These are phyloP conservation scores for Lipophrys pholis DNA, from an alignment of 2,113 vertebrate species.

Conservation along the genomic window DNA sequence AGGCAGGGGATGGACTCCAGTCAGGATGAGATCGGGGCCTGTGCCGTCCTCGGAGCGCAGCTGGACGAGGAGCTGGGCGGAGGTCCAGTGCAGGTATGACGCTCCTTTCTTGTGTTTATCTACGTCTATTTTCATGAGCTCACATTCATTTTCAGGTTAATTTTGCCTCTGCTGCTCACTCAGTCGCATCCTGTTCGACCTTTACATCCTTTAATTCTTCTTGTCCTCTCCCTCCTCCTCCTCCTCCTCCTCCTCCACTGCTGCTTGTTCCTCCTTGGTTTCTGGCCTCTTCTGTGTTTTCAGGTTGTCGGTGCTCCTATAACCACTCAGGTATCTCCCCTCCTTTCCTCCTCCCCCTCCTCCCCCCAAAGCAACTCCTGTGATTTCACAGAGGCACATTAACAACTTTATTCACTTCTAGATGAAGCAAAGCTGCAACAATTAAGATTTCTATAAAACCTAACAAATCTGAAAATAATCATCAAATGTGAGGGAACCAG, in stretches of 20 bases:
- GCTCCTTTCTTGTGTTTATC: no score
- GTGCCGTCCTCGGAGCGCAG: conserved; percentile 89
- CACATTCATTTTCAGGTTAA: conserved; percentile 9
- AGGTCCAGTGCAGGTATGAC: conserved; percentile 92
- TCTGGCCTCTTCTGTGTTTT: conserved; percentile 54
- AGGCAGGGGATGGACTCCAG: conserved; percentile 94
- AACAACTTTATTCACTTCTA: no score
- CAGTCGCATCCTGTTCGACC: conserved; percentile 43
- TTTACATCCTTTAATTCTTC: conserved; percentile 35
- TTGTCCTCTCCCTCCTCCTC: conserved; percentile 25
- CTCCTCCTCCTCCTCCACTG: conserved; percentile 15
- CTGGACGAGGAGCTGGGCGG: conserved; percentile 95
- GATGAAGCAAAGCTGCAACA: no score
- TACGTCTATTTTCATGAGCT: not conserved
- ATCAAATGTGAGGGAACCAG: no score
- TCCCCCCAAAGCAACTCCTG: conserved; percentile 20
- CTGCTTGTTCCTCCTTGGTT: conserved; percentile 55
- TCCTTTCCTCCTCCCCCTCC: conserved; percentile 2
- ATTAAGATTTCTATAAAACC: no score
- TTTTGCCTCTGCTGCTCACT: conserved; percentile 3
- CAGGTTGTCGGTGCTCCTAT: conserved; percentile 83
- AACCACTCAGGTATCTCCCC: conserved; percentile 82
- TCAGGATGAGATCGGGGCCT: conserved; percentile 91
- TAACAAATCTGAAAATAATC: no score
- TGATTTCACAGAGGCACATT: conserved; percentile 41